Evolutionary conservation across 2,113 vertebrate genomes (phyloP), one percentile per base, ranked within the genome.

Genomic region (Periophthalmus modestus): DNA sequence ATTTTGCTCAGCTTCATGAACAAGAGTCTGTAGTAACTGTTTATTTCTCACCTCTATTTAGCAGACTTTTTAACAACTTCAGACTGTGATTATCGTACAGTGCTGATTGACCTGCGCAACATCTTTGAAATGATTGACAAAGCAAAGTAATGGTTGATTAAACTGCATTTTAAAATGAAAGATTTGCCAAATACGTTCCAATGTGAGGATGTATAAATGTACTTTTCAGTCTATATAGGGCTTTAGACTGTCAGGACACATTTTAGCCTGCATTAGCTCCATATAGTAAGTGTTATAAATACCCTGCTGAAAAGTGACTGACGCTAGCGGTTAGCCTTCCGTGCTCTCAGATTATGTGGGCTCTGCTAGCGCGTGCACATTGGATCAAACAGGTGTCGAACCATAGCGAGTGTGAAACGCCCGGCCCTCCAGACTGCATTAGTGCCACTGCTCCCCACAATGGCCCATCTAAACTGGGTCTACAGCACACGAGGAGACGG

Each of bases 361-460:
- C 84, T 77, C 82, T 71, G 62, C 43, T 68, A n/a, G 70, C 54
- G 46, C 28, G 74, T 63, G 69, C 28, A 66, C n/a, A 65, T 50
- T 69, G 43, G 71, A 87, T 87, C 82, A 82, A 85, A 85, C 82
- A 63, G 80, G 85, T 82, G 84, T 85, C 77, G 80, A 77, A 71
- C 68, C 58, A 57, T 75, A 79, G 78, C 74, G 50, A 71, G 78
- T 52, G 58, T 24, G 12, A 15, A 88, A 69, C 66, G 16, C 59
- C 48, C 67, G 85, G 85, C 87, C 83, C n/a, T 81, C 80, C 72
- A 69, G 78, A 58, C 74, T 1, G 63, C 74, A 73, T 88, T 70
- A 78, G 47, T 77, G 73, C 76, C 28, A 6, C 50, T 55, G 66
- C 71, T 74, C 75, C 50, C 74, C 78, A 83, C 76, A 63, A 65